phyloP scores from a whole-genome alignment of 2,888 invertebrate species.

The Drosophila dives region DNA sequence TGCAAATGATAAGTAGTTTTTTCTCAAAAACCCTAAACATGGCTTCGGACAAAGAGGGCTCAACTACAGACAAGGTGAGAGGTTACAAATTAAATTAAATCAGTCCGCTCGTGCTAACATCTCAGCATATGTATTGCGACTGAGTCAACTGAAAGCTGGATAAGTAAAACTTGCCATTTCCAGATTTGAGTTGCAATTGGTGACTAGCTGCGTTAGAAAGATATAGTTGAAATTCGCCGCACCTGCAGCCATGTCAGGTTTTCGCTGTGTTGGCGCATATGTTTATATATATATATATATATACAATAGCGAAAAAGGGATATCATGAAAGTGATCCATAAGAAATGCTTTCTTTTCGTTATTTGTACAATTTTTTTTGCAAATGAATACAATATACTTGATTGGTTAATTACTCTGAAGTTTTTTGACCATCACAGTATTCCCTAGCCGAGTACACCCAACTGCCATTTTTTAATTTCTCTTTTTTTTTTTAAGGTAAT shows the following conservation, averaged over 20 bases:
- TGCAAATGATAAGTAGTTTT: conserved; percentile 88
- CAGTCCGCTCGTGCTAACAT: background rate
- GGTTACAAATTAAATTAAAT: no score
- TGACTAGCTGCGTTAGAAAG: background rate
- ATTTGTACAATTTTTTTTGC: no score
- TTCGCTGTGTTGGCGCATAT: background rate
- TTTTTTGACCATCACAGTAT: background rate
- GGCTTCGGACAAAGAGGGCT: conserved; percentile 50
- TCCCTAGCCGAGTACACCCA: background rate
- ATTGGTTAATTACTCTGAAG: no score
- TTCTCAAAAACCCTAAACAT: conserved; percentile 88
- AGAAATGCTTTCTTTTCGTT: background rate
- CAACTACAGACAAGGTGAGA: conserved; percentile 59
- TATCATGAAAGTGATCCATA: no score
- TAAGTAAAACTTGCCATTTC: background rate
- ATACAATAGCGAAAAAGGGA: background rate
- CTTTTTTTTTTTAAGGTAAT: conserved; percentile 86
- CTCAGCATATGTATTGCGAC: background rate
- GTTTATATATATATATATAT: background rate
- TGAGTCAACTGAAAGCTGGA: background rate
- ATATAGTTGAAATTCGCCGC: background rate
- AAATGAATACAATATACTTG: no score
- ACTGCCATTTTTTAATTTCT: background rate
- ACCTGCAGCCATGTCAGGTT: background rate
- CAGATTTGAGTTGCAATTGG: background rate